Conservation (phyloP, 2,113 vertebrate genomes). For the Zingel zingel region DNA sequence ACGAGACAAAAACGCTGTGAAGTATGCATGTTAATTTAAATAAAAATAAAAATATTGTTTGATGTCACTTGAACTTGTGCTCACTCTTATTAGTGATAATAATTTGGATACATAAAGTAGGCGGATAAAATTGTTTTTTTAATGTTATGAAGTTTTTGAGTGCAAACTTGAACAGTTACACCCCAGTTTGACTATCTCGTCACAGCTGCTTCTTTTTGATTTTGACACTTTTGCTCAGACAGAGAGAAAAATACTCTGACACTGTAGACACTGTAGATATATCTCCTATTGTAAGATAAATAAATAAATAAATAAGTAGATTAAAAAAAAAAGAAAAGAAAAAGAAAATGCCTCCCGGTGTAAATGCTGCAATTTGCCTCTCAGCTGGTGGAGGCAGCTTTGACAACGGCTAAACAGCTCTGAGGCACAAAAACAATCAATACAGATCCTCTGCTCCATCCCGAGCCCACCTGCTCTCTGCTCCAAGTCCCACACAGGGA, state of each 20-base stretch:
- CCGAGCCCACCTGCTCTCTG: constrained; percentile 90
- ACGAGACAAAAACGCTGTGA: background rate
- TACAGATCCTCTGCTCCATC: constrained; percentile 92
- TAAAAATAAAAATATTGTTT: background rate
- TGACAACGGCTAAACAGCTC: constrained; percentile 97
- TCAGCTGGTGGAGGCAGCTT: constrained; percentile 97
- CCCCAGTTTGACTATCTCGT: constrained; percentile 78
- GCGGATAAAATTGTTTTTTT: background rate
- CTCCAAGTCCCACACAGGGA: constrained; percentile 81
- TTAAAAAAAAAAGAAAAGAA: constrained; percentile 33
- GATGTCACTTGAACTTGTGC: background rate
- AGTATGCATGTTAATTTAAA: background rate
- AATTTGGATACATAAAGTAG: background rate
- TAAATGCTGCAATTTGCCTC: constrained; percentile 99
- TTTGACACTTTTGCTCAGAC: constrained; percentile 74
- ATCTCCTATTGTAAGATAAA: constrained; percentile 66
- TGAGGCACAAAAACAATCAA: constrained; percentile 95
- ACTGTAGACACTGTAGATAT: constrained; percentile 49
- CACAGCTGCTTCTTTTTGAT: constrained; percentile 83
- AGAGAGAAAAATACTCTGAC: constrained; percentile 85
- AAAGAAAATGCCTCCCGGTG: constrained; percentile 88
- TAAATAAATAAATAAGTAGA: constrained; percentile 70
- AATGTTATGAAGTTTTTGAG: background rate
- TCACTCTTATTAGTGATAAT: background rate
- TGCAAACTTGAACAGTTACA: constrained; percentile 75